A percentile compares a stretch with the other conserved stretches of the same genome.
Evolutionary conservation across 2,113 vertebrate genomes (phyloP).

Genomic region (Arenaria interpres): DNA sequence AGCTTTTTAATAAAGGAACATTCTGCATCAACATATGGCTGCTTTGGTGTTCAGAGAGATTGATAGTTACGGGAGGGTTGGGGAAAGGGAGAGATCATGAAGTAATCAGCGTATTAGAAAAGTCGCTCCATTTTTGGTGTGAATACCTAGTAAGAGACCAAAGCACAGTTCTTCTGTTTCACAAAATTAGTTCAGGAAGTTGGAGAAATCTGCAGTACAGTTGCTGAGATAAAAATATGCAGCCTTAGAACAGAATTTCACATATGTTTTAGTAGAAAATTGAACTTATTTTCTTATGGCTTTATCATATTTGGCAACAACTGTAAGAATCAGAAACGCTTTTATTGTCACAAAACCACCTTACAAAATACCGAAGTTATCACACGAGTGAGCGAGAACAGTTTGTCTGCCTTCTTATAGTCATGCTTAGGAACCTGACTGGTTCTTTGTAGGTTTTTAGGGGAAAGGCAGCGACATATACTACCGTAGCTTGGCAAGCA

Average conservation of each 20-base stretch:
- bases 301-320: background rate
- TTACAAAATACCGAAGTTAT: background rate
- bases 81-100: background rate
- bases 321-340: background rate
- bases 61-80: background rate
- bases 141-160: background rate
- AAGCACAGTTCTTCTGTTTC: background rate
- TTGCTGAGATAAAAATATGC: background rate
- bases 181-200: background rate
- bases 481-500: background rate
- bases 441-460: background rate
- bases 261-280: background rate
- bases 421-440: background rate
- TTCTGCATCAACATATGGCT: slow-evolving; percentile 32
- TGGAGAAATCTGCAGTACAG: background rate
- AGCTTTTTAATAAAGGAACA: slow-evolving; percentile 1
- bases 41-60: background rate
- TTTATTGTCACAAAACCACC: background rate
- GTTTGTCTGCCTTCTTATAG: background rate
- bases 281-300: background rate
- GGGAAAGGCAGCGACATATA: background rate
- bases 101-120: background rate
- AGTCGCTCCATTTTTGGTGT: background rate
- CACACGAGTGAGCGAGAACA: background rate
- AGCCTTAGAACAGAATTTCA: background rate